Percentiles rank a stretch among this genome's conserved stretches.
These are phyloP conservation scores for Excalfactoria chinensis DNA, from an alignment of 2,113 vertebrate species.

Conservation along the genomic window DNA sequence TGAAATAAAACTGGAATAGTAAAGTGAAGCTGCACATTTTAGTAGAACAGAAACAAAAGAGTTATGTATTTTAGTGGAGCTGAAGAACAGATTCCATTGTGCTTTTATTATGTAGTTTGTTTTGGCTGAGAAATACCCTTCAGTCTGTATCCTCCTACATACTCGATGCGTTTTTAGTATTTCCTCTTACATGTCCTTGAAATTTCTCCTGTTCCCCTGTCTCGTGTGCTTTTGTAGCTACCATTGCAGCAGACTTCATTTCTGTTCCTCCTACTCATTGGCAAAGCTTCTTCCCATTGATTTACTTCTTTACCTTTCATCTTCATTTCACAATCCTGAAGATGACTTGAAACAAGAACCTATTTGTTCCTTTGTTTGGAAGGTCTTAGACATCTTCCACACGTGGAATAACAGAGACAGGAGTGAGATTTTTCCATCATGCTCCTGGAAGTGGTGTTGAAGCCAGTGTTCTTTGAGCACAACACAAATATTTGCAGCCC, in stretches of 20 bases:
- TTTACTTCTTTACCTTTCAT: slow-evolving; percentile 9
- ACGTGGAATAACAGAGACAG: neutral
- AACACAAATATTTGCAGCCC: neutral
- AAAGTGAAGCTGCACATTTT: neutral
- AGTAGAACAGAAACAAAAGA: neutral
- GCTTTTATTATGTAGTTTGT: accelerated
- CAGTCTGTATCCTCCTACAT: neutral
- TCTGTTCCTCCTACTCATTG: neutral
- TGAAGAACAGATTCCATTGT: neutral
- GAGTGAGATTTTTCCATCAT: neutral
- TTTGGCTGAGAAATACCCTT: neutral
- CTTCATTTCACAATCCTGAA: neutral
- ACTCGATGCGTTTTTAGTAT: neutral
- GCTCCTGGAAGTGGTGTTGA: neutral
- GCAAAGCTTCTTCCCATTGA: neutral
- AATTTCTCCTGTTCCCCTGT: neutral
- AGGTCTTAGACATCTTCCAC: neutral
- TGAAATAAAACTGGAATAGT: neutral
- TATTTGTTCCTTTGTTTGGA: neutral
- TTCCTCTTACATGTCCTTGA: neutral
- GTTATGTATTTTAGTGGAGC: neutral
- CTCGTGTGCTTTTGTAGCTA: neutral
- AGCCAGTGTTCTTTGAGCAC: neutral
- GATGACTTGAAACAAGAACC: neutral
- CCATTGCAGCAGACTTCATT: neutral